A percentile compares a stretch with the other conserved stretches of the same genome.
phyloP scores from a whole-genome alignment of 2,888 invertebrate species.

The Amphipyra tragopoginis region DNA sequence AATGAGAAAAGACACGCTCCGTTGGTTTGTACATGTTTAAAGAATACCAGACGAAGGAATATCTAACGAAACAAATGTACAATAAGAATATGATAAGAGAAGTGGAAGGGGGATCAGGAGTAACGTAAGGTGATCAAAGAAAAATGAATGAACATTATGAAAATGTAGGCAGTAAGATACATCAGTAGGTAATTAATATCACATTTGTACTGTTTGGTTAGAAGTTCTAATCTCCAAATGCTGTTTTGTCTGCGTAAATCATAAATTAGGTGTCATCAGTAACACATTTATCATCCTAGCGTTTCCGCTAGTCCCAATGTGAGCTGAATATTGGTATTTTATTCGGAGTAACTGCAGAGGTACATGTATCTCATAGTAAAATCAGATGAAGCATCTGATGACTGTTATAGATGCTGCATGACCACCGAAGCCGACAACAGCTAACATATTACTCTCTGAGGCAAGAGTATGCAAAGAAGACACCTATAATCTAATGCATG shows the following conservation, averaged over 20 bases:
- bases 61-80: constrained; percentile 24
- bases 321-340: too few relatives aligned
- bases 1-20: constrained; percentile 22
- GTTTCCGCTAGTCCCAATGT: too few relatives aligned
- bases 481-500: too few relatives aligned
- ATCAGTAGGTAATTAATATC: constrained; percentile 14
- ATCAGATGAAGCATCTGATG: too few relatives aligned
- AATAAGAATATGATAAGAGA: constrained; percentile 27
- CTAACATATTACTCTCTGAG: too few relatives aligned
- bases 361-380: too few relatives aligned
- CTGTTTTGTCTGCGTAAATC: neutral
- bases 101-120: neutral
- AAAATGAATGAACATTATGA: constrained; percentile 10
- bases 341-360: too few relatives aligned
- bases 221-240: neutral
- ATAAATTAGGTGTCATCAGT: neutral
- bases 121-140: constrained; percentile 15
- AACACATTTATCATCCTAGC: too few relatives aligned
- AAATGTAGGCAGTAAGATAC: constrained; percentile 18
- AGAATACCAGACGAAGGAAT: constrained; percentile 1
- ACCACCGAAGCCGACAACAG: too few relatives aligned
- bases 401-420: too few relatives aligned
- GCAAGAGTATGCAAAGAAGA: too few relatives aligned
- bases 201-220: constrained; percentile 6
- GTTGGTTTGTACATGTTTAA: constrained; percentile 2